Conservation (phyloP, 2,113 vertebrate genomes). For the Boulengerochromis microlepis region DNA sequence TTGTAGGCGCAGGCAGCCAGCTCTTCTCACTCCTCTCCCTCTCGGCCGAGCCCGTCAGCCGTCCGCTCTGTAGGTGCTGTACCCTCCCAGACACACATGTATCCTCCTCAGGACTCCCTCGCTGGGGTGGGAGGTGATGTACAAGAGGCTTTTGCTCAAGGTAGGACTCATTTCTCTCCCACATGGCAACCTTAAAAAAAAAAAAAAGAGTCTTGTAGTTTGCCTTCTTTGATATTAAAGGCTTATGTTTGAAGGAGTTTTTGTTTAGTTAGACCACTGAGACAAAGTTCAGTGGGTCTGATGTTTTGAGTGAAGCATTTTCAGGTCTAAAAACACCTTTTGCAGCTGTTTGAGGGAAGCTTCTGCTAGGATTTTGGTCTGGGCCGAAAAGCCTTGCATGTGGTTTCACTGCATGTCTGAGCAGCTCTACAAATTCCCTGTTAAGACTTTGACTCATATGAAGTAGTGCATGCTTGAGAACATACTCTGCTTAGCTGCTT, state of each 20-base stretch:
- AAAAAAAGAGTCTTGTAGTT: background rate
- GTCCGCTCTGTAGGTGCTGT: slow-evolving; percentile 76
- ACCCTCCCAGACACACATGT: slow-evolving; percentile 67
- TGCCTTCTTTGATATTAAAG: background rate
- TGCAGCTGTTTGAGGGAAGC: background rate
- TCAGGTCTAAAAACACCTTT: background rate
- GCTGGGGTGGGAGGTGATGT: slow-evolving; percentile 80
- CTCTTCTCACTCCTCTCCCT: slow-evolving; percentile 81
- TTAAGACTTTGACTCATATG: background rate
- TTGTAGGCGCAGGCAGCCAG: slow-evolving; percentile 83
- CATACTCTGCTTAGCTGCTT: background rate
- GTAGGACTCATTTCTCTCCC: slow-evolving; percentile 52
- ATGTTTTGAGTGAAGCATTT: background rate
- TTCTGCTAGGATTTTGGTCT: background rate
- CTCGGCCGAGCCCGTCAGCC: slow-evolving; percentile 76
- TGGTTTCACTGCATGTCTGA: background rate
- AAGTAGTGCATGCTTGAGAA: background rate
- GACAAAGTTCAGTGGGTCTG: background rate
- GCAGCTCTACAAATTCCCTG: background rate
- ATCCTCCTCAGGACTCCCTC: slow-evolving; percentile 79
- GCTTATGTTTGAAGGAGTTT: background rate
- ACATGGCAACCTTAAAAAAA: background rate
- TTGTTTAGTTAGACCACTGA: background rate
- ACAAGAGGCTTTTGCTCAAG: slow-evolving; percentile 88
- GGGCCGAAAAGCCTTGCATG: background rate